These are phyloP conservation scores for Ptychodera flava DNA, from an alignment of 35 echinoderm and acorn worm species.

Conservation along the genomic window DNA sequence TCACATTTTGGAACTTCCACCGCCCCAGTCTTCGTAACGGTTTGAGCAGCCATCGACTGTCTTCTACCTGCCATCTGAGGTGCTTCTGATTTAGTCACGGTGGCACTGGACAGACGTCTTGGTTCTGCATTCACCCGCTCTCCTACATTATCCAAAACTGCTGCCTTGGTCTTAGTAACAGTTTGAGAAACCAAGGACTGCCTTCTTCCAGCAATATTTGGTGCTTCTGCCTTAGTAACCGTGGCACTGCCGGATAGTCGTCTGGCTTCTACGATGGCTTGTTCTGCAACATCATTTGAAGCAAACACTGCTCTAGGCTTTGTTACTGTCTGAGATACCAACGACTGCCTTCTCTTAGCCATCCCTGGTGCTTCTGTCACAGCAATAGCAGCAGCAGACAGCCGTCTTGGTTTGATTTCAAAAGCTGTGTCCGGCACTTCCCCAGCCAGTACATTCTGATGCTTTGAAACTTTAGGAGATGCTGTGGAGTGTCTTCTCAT, in stretches of 20 bases:
- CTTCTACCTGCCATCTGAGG: slow-evolving; percentile 4
- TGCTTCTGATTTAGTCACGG: slow-evolving; percentile 31
- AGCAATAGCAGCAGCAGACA: no score
- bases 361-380: no score
- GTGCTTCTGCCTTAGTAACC: neutral
- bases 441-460: no score
- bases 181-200: neutral
- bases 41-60: neutral
- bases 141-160: neutral
- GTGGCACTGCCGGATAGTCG: neutral
- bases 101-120: slow-evolving; percentile 11
- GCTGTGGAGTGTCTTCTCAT: neutral
- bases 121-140: slow-evolving; percentile 2
- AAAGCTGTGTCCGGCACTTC: no score
- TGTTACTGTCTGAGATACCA: neutral
- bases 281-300: neutral
- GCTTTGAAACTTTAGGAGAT: no score
- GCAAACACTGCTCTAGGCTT: neutral
- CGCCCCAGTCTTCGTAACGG: neutral
- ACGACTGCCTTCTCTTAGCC: neutral
- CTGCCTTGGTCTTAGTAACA: neutral
- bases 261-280: neutral
- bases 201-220: neutral
- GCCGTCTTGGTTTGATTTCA: no score
- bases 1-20: neutral